These are phyloP conservation scores for Morpho helenor DNA, from an alignment of 2,888 invertebrate species.

Conservation along the genomic window DNA sequence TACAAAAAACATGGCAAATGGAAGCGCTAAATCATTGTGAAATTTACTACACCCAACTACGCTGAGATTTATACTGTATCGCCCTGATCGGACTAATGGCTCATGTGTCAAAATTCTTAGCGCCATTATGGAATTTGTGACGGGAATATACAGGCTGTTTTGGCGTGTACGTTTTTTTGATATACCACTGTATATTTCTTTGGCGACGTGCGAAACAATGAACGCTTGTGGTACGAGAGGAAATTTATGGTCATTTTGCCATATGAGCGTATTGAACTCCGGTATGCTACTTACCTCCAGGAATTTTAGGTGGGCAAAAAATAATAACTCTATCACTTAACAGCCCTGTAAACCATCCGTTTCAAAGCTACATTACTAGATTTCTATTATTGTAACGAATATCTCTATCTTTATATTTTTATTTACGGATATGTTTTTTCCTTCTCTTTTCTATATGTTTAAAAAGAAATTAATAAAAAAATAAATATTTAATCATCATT, in stretches of 20 bases:
- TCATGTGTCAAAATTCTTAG: constrained; percentile 10
- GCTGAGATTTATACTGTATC: constrained; percentile 31
- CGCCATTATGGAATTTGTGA: constrained; percentile 16
- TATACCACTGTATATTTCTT: constrained; percentile 22
- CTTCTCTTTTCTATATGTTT: too few species aligned
- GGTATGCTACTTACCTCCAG: constrained; percentile 12
- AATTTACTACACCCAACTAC: constrained; percentile 31
- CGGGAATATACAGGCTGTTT: constrained; percentile 10
- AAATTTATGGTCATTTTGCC: constrained; percentile 38
- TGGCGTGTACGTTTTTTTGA: constrained; percentile 18
- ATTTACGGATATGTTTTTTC: too few species aligned
- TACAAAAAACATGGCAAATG: constrained; percentile 25
- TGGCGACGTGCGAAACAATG: constrained; percentile 36
- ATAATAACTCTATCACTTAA: not conserved
- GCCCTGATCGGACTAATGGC: constrained; percentile 15
- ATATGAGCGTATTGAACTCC: constrained; percentile 33
- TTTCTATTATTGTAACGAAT: too few species aligned
- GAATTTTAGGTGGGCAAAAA: constrained; percentile 17
- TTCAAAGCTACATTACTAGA: not conserved
- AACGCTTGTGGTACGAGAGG: constrained; percentile 37
- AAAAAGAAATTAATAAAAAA: too few species aligned
- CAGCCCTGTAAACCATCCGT: constrained; percentile 2
- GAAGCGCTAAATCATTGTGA: constrained; percentile 31
- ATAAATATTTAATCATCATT: too few species aligned
- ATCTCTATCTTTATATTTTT: too few species aligned